phyloP scores from a whole-genome alignment of 2,113 vertebrate genomes.

The Thunnus thynnus region DNA sequence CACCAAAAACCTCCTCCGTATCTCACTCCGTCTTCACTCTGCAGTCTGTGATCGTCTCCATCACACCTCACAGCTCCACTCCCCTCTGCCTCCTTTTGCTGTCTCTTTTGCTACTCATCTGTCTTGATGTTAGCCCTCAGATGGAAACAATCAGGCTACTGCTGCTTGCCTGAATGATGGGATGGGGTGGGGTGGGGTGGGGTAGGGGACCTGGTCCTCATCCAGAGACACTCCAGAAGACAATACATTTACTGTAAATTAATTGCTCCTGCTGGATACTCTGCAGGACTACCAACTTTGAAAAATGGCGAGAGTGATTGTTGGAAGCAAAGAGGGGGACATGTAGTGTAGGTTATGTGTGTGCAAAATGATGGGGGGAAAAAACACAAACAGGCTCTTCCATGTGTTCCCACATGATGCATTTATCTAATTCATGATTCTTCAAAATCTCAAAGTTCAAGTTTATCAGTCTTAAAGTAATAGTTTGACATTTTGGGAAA shows the following conservation, averaged over 20 bases:
- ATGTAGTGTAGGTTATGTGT: too few species aligned
- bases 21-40: not conserved
- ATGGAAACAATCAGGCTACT: constrained; percentile 72
- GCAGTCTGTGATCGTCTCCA: constrained; percentile 1
- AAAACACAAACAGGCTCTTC: not conserved
- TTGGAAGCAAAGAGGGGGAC: not conserved
- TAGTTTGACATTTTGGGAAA: too few species aligned
- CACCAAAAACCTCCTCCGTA: not conserved
- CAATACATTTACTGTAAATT: not conserved
- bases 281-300: not conserved
- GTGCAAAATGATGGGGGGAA: too few species aligned
- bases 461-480: too few species aligned
- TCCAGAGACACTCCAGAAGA: constrained; percentile 16
- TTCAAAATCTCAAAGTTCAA: too few species aligned
- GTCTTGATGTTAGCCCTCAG: constrained; percentile 48
- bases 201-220: constrained; percentile 16
- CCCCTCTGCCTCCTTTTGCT: not conserved
- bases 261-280: constrained; percentile 29
- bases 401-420: not conserved
- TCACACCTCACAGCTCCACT: constrained; percentile 27
- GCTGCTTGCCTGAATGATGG: constrained; percentile 35
- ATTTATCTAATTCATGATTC: too few species aligned
- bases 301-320: not conserved
- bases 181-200: not conserved
- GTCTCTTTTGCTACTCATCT: constrained; percentile 18